Evolutionary conservation across 2,888 invertebrate genomes (phyloP).

Genomic region (Rhagonycha fulva): DNA sequence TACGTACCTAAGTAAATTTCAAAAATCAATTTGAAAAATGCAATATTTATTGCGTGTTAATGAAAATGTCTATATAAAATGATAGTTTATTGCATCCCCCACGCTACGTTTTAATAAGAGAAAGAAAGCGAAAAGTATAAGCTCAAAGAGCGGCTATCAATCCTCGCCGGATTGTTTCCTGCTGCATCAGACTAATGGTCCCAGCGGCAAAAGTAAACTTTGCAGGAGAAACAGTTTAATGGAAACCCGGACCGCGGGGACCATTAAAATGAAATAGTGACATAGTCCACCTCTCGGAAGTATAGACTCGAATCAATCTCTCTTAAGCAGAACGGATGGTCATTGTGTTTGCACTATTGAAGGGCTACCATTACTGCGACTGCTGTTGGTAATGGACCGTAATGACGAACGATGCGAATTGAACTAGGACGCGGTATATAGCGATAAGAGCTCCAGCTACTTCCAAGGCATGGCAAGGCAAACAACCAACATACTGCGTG

Average conservation of each 20-base stretch:
- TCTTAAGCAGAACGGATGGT: conserved; percentile 53
- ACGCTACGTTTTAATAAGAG: background rate
- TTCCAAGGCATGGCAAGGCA: conserved; percentile 11
- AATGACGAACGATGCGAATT: conserved; percentile 40
- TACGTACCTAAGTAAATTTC: too few species aligned
- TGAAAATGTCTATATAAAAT: background rate
- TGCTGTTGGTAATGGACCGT: conserved; percentile 50
- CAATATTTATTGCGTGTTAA: background rate
- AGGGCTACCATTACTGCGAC: conserved; percentile 44
- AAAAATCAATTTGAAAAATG: background rate
- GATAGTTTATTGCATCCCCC: background rate
- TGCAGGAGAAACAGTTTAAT: conserved; percentile 61
- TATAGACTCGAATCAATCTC: conserved; percentile 49
- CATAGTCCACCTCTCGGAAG: conserved; percentile 43
- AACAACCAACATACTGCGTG: conserved; percentile 28
- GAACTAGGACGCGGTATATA: conserved; percentile 21
- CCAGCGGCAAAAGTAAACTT: conserved; percentile 58
- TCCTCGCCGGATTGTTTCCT: conserved; percentile 58
- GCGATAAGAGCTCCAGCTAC: conserved; percentile 11
- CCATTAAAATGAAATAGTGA: conserved; percentile 64
- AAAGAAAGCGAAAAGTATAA: conserved; percentile 1
- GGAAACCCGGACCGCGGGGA: conserved; percentile 61
- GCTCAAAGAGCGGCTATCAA: conserved; percentile 51
- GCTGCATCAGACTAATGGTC: conserved; percentile 58
- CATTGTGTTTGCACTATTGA: conserved; percentile 40